Conservation (phyloP, 2,113 vertebrate species). For the Petroica traversi region DNA sequence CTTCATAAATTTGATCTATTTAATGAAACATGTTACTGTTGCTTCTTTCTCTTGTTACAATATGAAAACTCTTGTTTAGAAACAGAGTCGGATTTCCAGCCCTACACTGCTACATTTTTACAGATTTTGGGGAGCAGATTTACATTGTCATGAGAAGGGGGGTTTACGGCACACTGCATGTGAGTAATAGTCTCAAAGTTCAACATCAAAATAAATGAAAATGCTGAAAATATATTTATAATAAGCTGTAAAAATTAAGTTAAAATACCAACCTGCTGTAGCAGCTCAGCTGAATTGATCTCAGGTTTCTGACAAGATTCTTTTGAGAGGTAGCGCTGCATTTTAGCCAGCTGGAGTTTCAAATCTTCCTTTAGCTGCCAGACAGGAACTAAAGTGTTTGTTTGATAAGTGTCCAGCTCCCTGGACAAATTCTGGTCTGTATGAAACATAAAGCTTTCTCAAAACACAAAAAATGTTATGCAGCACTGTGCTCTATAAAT, state of each 20-base stretch:
- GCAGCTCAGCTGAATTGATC: slow-evolving; percentile 62
- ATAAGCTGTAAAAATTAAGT: background rate
- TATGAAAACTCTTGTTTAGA: background rate
- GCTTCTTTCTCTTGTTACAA: background rate
- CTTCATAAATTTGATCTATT: slow-evolving; percentile 84
- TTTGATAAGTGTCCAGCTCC: slow-evolving; percentile 71
- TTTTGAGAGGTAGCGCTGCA: slow-evolving; percentile 12
- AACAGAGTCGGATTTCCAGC: background rate
- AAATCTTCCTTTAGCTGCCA: slow-evolving; percentile 83
- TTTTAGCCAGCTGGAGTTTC: slow-evolving; percentile 69
- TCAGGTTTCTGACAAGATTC: background rate
- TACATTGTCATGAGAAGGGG: background rate
- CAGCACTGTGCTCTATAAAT: background rate
- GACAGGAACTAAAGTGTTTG: slow-evolving; percentile 77
- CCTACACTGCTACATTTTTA: background rate
- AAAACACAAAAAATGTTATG: background rate
- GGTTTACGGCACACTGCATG: background rate
- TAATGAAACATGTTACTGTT: background rate
- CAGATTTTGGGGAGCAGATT: background rate
- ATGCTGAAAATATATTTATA: background rate
- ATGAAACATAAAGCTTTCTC: slow-evolving; percentile 51
- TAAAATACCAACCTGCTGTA: slow-evolving; percentile 80
- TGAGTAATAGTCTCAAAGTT: background rate
- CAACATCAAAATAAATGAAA: background rate
- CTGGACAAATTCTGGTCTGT: slow-evolving; percentile 77